Conservation (phyloP, 2,797 vertebrate species). For the Acropternis orthonyx region DNA sequence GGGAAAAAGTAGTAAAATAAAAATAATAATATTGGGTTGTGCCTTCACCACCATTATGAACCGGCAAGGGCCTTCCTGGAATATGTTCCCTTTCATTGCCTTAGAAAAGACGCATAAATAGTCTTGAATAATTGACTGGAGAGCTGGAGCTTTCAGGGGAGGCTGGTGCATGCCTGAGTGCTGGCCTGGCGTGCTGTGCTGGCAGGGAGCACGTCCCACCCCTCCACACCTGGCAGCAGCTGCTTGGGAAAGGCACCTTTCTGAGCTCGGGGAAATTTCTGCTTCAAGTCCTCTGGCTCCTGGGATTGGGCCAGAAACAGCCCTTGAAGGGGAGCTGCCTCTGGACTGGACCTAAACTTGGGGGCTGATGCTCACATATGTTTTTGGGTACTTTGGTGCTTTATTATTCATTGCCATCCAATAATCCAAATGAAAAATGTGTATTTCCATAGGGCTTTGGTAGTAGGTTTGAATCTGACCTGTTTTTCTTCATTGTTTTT, state of each 20-base stretch:
- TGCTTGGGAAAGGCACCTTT: background rate
- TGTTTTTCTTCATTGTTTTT: background rate
- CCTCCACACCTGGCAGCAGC: background rate
- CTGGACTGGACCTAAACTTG: background rate
- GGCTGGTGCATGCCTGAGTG: background rate
- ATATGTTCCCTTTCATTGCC: background rate
- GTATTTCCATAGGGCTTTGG: background rate
- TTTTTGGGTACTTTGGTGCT: background rate
- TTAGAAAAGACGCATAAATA: background rate
- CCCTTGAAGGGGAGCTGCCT: background rate
- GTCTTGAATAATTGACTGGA: background rate
- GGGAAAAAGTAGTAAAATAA: background rate
- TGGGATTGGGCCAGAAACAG: background rate
- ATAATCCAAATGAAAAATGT: rapidly evolving
- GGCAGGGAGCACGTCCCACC: background rate
- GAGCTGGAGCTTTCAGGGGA: background rate
- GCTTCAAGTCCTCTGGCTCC: background rate
- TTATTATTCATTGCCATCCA: background rate
- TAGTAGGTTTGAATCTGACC: background rate
- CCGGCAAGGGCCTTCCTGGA: background rate
- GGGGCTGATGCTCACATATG: rapidly evolving
- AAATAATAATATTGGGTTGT: background rate
- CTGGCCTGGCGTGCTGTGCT: background rate
- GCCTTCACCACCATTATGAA: background rate
- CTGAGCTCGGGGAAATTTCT: background rate